These are phyloP conservation scores for Phrynosoma blainvillii DNA, from an alignment of 2,113 vertebrate species.

Conservation along the genomic window DNA sequence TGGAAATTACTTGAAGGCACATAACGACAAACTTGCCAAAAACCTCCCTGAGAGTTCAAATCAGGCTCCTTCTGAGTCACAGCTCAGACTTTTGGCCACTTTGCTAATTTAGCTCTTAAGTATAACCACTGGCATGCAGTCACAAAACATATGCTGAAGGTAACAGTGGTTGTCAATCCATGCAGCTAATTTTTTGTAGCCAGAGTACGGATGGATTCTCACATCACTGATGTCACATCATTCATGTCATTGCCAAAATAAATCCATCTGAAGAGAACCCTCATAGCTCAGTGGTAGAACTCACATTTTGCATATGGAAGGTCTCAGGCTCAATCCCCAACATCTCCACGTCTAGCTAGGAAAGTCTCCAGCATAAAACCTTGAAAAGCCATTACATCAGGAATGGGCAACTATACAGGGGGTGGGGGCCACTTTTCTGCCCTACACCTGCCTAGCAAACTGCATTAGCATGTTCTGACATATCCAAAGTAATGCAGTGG, in stretches of 20 bases:
- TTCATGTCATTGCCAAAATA: neutral
- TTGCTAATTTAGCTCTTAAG: neutral
- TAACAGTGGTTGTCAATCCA: neutral
- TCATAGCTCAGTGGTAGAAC: neutral
- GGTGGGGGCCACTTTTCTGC: too few species aligned
- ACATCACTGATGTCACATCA: neutral
- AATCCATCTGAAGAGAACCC: neutral
- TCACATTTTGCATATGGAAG: neutral
- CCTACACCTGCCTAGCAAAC: too few species aligned
- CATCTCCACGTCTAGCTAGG: neutral
- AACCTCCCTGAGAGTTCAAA: neutral
- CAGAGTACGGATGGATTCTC: neutral
- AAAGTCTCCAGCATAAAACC: neutral
- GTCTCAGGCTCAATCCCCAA: neutral
- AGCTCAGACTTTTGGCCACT: neutral
- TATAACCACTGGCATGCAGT: neutral
- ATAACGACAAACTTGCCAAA: neutral
- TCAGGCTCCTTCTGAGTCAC: neutral
- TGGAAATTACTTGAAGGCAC: too few species aligned
- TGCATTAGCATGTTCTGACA: too few species aligned
- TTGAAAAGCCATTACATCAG: neutral
- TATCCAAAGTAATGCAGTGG: too few species aligned
- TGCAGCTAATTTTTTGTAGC: neutral
- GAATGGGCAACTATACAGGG: too few species aligned
- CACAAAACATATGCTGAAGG: neutral